Conservation (phyloP, 2,888 invertebrate genomes). For the Drosophila paracracens region DNA sequence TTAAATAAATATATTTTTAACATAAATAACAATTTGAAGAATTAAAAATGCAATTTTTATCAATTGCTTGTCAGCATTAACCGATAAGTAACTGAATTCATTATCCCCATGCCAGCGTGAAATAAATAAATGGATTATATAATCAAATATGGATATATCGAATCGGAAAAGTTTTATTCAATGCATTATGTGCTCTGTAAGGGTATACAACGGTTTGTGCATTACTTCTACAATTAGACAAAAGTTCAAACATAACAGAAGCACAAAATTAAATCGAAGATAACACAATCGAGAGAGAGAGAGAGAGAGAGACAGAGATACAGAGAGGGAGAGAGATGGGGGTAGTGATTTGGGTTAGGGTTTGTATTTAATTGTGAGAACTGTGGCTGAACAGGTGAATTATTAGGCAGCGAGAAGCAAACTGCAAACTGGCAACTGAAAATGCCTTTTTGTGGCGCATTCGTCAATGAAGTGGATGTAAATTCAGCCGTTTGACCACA, state of each 20-base stretch:
- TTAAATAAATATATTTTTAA: not conserved
- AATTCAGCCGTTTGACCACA: slow-evolving; percentile 15
- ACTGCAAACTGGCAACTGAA: slow-evolving; percentile 29
- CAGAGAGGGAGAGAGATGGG: not conserved
- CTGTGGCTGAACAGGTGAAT: slow-evolving; percentile 65
- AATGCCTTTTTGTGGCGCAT: slow-evolving; percentile 53
- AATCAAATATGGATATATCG: not conserved
- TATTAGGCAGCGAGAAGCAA: slow-evolving; percentile 47
- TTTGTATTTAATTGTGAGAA: slow-evolving; percentile 3
- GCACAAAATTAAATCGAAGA: slow-evolving; percentile 45
- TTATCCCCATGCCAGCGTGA: not conserved
- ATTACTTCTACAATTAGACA: slow-evolving; percentile 72
- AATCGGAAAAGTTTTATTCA: not conserved
- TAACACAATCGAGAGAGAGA: not conserved
- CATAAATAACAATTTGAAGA: not conserved
- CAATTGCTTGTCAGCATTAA: not conserved
- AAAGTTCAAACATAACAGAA: slow-evolving; percentile 43
- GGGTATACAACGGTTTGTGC: slow-evolving; percentile 34
- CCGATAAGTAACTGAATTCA: not conserved
- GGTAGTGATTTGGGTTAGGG: not conserved
- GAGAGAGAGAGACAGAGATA: not conserved
- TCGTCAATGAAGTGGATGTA: slow-evolving; percentile 10
- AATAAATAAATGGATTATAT: not conserved
- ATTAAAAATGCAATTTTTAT: not conserved
- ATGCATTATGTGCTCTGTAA: not conserved